phyloP scores from a whole-genome alignment of 2,888 invertebrate genomes.

The Polyommatus icarus region DNA sequence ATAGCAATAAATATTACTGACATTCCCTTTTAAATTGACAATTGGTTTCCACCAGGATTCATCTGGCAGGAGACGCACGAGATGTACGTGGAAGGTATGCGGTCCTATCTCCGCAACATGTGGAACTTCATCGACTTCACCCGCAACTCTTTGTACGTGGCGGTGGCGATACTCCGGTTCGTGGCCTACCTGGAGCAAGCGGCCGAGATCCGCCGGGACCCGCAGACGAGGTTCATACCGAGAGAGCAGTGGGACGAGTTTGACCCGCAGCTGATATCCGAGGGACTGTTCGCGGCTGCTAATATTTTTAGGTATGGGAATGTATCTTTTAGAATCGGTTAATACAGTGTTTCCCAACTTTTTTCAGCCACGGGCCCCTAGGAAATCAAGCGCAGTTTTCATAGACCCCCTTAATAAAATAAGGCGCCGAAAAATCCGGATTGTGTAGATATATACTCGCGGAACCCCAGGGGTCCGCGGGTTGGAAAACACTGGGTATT shows the following conservation, averaged over 20 bases:
- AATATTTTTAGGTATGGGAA: conserved; percentile 89
- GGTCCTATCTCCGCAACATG: conserved; percentile 92
- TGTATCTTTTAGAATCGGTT: background rate
- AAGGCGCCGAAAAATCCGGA: too few relatives aligned
- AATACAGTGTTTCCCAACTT: too few relatives aligned
- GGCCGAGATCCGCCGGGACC: conserved; percentile 84
- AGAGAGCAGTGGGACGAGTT: conserved; percentile 95
- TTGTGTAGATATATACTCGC: too few relatives aligned
- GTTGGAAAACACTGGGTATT: too few relatives aligned
- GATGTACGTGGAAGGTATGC: conserved; percentile 92
- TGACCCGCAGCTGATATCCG: conserved; percentile 95
- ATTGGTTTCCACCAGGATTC: conserved; percentile 80
- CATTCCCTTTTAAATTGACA: too few relatives aligned
- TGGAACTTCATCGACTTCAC: conserved; percentile 99
- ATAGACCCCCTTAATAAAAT: too few relatives aligned
- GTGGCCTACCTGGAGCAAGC: conserved; percentile 89
- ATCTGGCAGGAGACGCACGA: conserved; percentile 96
- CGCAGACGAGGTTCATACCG: conserved; percentile 86
- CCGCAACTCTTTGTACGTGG: conserved; percentile 91
- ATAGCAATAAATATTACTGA: too few relatives aligned
- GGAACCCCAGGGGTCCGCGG: too few relatives aligned
- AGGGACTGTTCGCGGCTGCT: conserved; percentile 96
- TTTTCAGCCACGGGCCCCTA: too few relatives aligned
- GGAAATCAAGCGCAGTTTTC: too few relatives aligned
- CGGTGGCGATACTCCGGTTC: conserved; percentile 83